Evolutionary conservation across 2,113 vertebrate species (phyloP).

Genomic region (Sylvia atricapilla): DNA sequence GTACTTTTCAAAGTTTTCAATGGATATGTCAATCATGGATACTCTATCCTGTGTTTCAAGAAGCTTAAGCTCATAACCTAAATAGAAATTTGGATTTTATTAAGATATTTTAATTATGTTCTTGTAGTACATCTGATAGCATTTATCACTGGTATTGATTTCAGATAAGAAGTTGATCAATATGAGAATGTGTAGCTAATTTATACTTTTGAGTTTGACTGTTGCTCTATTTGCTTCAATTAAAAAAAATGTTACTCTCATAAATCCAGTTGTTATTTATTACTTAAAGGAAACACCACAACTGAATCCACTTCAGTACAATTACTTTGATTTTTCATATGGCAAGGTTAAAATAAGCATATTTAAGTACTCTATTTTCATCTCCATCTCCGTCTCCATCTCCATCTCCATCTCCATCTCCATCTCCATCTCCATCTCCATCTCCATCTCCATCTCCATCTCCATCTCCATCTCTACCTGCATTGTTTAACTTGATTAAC

Average conservation of each 20-base stretch:
- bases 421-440: neutral
- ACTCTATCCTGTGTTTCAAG: neutral
- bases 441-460: neutral
- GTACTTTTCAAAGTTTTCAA: neutral
- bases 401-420: neutral
- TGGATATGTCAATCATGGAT: neutral
- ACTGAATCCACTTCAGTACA: neutral
- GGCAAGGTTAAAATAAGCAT: neutral
- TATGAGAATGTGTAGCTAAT: neutral
- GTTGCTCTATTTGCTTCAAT: neutral
- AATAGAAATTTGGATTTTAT: neutral
- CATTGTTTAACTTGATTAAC: neutral
- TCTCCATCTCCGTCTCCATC: neutral
- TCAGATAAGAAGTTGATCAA: neutral
- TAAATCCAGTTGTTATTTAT: neutral
- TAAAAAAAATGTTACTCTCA: neutral
- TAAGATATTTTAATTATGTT: neutral
- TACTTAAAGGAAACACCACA: neutral
- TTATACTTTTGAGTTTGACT: neutral
- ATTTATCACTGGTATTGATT: neutral
- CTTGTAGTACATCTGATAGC: neutral
- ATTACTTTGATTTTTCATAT: neutral
- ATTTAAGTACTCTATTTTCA: neutral
- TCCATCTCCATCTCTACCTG: neutral
- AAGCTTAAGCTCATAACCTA: neutral